Percentiles rank a stretch among this genome's conserved stretches.
These are phyloP conservation scores for Zosterops pallidus DNA, from an alignment of 2,113 vertebrate species.

Conservation along the genomic window DNA sequence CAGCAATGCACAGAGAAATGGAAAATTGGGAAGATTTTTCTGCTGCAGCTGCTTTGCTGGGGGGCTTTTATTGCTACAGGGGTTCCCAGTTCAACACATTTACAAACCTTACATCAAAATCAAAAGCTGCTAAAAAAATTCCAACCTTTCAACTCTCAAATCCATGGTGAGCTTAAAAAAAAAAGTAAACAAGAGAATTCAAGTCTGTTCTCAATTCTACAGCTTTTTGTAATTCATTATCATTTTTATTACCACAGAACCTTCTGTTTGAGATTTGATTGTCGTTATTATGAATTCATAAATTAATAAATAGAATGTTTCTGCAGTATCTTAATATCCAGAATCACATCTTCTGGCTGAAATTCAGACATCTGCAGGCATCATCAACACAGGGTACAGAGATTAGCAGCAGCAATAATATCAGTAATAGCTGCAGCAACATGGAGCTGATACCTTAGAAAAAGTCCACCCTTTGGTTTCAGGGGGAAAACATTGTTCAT, in stretches of 20 bases:
- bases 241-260: neutral
- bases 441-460: neutral
- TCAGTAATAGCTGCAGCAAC: neutral
- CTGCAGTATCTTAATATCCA: neutral
- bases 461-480: neutral
- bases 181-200: neutral
- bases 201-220: neutral
- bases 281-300: neutral
- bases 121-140: neutral
- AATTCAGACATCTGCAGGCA: conserved; percentile 47
- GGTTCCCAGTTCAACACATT: neutral
- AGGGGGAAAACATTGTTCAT: neutral
- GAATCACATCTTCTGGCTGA: neutral
- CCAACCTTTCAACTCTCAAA: neutral
- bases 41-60: neutral
- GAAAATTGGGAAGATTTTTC: neutral
- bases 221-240: neutral
- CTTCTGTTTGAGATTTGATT: conserved; percentile 2
- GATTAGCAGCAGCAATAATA: conserved; percentile 18
- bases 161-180: neutral
- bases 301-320: conserved; percentile 3
- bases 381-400: neutral
- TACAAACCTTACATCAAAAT: neutral
- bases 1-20: neutral
- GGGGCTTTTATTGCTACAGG: neutral